Evolutionary conservation across 2,797 vertebrate genomes (phyloP), one percentile per base, ranked within the genome.

Genomic region (Triplophysa yarkandensis): DNA sequence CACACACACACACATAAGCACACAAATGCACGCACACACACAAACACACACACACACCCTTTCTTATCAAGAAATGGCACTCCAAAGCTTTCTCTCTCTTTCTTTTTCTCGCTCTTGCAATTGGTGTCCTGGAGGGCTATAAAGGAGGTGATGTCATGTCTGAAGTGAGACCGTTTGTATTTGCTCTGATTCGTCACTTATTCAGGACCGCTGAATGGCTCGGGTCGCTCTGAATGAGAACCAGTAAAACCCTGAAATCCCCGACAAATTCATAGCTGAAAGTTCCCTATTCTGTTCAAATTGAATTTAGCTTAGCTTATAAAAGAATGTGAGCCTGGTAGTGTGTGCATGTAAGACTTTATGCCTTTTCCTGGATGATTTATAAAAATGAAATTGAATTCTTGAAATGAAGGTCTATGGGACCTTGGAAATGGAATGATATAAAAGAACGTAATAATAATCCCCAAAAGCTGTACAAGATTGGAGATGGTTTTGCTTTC

Each of bases 131-230:
- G 85, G 81, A 80, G 80, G 77, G 77, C 82, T 81, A 79, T 87
- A 84, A 85, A 86, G 79, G 78, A 81, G 85, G 82, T 91, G 89
- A 91, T 90, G 88, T 92, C 88, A 91, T 88, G 88, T 89, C 88
- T 91, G 84, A 83, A 85, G 83, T 79, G 86, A 85, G 86, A 79
- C 83, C 81, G 77, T 80, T 82, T 83, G 82, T 82, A 77, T 87
- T 79, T 60, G 79, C 85, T 74, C 60, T 80, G 78, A 88, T 90
- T 86, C 83, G 83, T 88, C 87, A 87, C 86, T 84, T 80, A 83
- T 83, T 83, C 85, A 85, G 83, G 81, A 82, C 81, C 81, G 77
- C 75, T 76, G 36, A 77, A 69, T 84, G 83, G 80, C 76, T 75
- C 80, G 84, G 82, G 83, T 61, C 55, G 43, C 75, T 76, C 63